Evolutionary conservation across 2,113 vertebrate genomes (phyloP).

Genomic region (Chiloscyllium plagiosum): DNA sequence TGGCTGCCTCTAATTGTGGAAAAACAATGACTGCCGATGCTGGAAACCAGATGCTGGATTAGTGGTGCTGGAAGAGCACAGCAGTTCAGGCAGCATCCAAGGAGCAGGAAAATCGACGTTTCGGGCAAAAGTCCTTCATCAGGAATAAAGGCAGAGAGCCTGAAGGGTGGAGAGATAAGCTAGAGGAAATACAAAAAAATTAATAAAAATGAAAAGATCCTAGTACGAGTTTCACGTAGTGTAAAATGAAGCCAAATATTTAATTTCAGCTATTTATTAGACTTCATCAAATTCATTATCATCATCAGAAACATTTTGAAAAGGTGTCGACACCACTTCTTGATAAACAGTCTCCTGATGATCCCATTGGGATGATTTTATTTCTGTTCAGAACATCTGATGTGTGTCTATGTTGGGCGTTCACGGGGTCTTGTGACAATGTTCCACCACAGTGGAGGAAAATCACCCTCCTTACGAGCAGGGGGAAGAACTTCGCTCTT

Average conservation of each 20-base stretch:
- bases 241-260: conserved; percentile 10
- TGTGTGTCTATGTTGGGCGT: conserved; percentile 54
- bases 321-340: neutral
- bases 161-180: too few relatives aligned
- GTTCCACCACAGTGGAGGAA: conserved; percentile 92
- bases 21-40: too few relatives aligned
- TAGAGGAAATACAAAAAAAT: neutral
- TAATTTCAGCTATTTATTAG: conserved; percentile 29
- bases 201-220: neutral
- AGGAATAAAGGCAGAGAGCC: too few relatives aligned
- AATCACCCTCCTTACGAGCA: conserved; percentile 74
- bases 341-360: neutral
- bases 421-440: conserved; percentile 79
- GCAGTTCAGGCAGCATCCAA: too few relatives aligned
- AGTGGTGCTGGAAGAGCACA: too few relatives aligned
- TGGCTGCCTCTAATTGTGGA: too few relatives aligned
- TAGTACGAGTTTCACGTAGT: neutral
- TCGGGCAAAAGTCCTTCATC: too few relatives aligned
- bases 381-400: neutral
- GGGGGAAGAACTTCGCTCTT: conserved; percentile 76
- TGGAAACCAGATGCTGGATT: too few relatives aligned
- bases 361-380: neutral
- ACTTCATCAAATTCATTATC: neutral
- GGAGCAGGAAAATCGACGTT: too few relatives aligned
- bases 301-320: conserved; percentile 32